Evolutionary conservation across 2,797 vertebrate genomes (phyloP).

Genomic region (Saxicola maurus): DNA sequence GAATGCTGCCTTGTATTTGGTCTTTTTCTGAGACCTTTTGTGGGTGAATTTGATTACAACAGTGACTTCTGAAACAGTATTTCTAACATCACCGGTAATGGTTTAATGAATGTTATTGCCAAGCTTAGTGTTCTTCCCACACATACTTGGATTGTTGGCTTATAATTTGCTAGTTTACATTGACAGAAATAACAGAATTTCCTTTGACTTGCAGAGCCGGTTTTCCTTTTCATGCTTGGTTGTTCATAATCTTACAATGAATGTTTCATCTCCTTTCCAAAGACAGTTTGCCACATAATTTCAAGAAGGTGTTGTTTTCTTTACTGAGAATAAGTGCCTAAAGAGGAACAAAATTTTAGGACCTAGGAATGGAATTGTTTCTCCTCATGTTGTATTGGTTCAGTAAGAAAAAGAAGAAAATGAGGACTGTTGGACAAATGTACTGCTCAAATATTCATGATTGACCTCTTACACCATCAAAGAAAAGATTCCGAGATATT

Average conservation of each 20-base stretch:
- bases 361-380: constrained; percentile 14
- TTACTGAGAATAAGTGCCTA: constrained; percentile 34
- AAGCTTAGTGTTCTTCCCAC: neutral
- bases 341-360: constrained; percentile 37
- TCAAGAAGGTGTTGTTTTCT: neutral
- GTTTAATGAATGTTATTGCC: neutral
- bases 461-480: neutral
- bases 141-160: neutral
- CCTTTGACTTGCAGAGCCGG: neutral
- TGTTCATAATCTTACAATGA: neutral
- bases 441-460: neutral
- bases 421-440: neutral
- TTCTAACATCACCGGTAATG: neutral
- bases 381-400: neutral
- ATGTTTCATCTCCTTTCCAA: neutral
- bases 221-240: neutral
- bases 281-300: neutral
- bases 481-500: neutral
- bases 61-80: neutral
- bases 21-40: neutral
- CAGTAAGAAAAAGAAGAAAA: constrained; percentile 41
- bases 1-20: neutral
- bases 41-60: neutral
- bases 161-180: neutral
- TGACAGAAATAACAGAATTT: neutral